These are phyloP conservation scores for Antheraea assamensis DNA, from an alignment of 2,888 invertebrate species.

Conservation along the genomic window DNA sequence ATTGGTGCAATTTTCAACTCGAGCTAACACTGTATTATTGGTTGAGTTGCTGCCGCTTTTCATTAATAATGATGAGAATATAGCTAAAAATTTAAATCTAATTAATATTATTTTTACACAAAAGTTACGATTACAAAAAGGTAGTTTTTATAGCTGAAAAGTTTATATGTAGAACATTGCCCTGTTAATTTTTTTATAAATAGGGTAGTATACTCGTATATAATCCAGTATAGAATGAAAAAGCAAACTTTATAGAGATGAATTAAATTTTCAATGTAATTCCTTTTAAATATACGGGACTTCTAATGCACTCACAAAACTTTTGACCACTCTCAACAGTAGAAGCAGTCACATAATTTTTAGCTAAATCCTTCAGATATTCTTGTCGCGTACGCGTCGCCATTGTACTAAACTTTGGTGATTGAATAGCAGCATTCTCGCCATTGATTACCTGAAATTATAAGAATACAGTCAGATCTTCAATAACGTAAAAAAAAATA, in stretches of 20 bases:
- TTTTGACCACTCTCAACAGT: conserved; percentile 92
- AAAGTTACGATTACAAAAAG: neutral
- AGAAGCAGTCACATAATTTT: conserved; percentile 90
- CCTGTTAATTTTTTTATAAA: too few species aligned
- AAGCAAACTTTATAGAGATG: too few species aligned
- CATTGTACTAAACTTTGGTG: conserved; percentile 98
- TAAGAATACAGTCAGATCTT: neutral
- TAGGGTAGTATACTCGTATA: too few species aligned
- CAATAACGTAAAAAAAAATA: neutral
- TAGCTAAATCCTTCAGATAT: conserved; percentile 95
- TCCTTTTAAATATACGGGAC: too few species aligned
- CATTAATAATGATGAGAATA: conserved; percentile 84
- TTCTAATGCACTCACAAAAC: conserved; percentile 85
- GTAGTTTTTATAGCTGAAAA: neutral
- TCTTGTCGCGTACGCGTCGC: conserved; percentile 97
- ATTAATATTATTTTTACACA: neutral
- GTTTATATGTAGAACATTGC: too few species aligned
- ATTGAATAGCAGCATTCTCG: conserved; percentile 97
- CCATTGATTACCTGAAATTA: conserved; percentile 91
- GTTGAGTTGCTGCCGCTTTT: conserved; percentile 87
- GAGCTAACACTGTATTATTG: conserved; percentile 85
- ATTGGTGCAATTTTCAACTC: conserved; percentile 82
- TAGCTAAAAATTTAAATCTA: conserved; percentile 76
- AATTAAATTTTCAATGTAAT: too few species aligned
- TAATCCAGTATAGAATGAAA: too few species aligned